Evolutionary conservation across 1,140 invertebrate species (phyloP), one percentile per base, ranked within the genome.

Genomic region (Arion vulgaris): DNA sequence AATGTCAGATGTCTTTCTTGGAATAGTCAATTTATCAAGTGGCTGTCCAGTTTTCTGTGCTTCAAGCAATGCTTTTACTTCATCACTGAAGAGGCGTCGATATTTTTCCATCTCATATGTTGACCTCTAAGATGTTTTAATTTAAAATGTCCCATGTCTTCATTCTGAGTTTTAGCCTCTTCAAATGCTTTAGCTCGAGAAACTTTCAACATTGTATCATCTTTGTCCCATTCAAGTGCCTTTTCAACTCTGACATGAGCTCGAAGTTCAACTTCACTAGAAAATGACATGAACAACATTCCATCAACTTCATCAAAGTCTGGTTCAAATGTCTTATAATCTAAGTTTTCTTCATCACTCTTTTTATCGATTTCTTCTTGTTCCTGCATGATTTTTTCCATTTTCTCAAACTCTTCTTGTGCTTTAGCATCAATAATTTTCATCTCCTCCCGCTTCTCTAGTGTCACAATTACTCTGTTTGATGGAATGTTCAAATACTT

Each of bases 221-320:
- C 84, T 62, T 77, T 86, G 23, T 86, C 82, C 88, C 88, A 89
- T 17, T 89, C 81, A 7, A 80, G 77, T 76, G 88, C 88, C 45
- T 84, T 85, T 74, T 91, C 90, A 49, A 91, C 86, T 1, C 76
- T 62, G 13, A 89, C 73, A 85, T 91, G 90, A 57, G 89, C 89
- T 38, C 86, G 79, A 15, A 91, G 75, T 19, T 86, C 86, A 75
- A 86, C 81, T 82, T 89, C 87, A 72, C 80, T 83, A 19, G 88
- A 69, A 86, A 91, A 91, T 15, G 90, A 90, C 75, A 90, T 84
- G 69, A 91, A 91, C 38, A 91, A 78, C 38, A 89, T 68, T 17
- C 89, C 90, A 83, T 90, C 88, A 53, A 91, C 82, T 78, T 89
- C 88, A 84, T 90, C 90, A 87, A 91, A 89, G 79, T 90, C 90